phyloP scores from a whole-genome alignment of 2,797 vertebrate species.

The Lophura swinhoii region DNA sequence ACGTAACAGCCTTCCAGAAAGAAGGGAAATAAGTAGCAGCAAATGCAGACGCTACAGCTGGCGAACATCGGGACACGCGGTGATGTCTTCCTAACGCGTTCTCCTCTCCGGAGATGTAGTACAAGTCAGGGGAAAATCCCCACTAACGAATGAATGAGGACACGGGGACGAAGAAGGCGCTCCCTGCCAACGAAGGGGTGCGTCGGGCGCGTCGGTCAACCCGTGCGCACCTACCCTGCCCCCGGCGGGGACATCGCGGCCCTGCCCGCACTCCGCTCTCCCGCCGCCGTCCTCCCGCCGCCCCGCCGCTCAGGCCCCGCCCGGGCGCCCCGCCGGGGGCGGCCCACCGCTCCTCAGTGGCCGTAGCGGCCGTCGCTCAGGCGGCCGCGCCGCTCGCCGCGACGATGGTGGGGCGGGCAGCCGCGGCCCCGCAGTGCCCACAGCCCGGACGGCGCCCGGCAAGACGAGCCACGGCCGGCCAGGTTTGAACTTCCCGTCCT shows the following conservation, averaged over 20 bases:
- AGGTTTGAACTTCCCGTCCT: conserved; percentile 45
- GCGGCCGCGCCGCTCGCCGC: not conserved
- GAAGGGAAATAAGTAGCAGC: too few relatives aligned
- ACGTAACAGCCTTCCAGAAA: not conserved
- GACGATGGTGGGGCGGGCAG: conserved; percentile 30
- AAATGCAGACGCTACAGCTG: fast-evolving
- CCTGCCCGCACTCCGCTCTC: too few relatives aligned
- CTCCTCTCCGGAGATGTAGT: not conserved
- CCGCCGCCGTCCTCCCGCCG: not conserved
- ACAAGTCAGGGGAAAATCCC: not conserved
- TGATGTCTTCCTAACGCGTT: not conserved
- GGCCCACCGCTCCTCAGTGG: conserved; percentile 41
- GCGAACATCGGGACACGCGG: fast-evolving
- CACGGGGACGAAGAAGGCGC: not conserved
- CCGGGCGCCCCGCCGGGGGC: not conserved
- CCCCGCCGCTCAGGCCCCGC: conserved; percentile 20
- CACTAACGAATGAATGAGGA: too few relatives aligned
- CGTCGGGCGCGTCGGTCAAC: too few relatives aligned
- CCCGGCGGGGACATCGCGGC: too few relatives aligned
- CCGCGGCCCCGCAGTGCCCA: not conserved
- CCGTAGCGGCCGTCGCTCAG: conserved; percentile 52
- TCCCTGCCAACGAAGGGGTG: too few relatives aligned
- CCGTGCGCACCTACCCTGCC: not conserved
- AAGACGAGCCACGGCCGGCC: not conserved
- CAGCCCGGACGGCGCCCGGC: not conserved